These are phyloP conservation scores for Heteromyza rotundicornis DNA, from an alignment of 2,888 invertebrate species.

Conservation along the genomic window DNA sequence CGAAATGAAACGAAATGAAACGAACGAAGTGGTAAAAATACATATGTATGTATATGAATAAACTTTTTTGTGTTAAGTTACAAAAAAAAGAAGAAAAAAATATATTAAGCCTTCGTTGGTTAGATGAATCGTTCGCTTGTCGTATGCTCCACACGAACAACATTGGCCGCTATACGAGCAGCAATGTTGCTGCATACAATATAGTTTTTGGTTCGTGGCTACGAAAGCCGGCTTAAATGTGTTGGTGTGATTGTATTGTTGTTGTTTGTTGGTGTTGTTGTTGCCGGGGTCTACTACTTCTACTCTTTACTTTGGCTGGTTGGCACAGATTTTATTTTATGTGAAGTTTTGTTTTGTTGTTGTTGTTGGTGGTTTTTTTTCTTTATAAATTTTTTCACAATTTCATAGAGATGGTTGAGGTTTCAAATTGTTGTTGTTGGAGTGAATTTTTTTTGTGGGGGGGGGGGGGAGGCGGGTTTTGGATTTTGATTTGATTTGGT, in stretches of 20 bases:
- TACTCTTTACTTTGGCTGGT: neutral
- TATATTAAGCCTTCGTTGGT: too few relatives aligned
- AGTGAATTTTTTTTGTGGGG: too few relatives aligned
- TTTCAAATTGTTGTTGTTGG: conserved; percentile 20
- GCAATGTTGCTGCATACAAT: conserved; percentile 8
- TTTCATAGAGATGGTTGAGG: conserved; percentile 5
- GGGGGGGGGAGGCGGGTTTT: too few relatives aligned
- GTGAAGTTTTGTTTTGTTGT: neutral
- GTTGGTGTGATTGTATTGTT: neutral
- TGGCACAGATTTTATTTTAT: conserved; percentile 1
- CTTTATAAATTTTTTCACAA: conserved; percentile 19
- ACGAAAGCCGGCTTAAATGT: neutral
- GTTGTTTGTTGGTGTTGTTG: neutral
- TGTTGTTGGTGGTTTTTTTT: neutral
- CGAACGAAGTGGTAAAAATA: too few relatives aligned
- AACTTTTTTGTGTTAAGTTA: too few relatives aligned
- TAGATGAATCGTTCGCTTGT: too few relatives aligned
- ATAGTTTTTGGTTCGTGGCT: neutral
- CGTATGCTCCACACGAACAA: too few relatives aligned
- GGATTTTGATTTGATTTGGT: neutral
- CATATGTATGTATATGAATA: too few relatives aligned
- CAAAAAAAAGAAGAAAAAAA: too few relatives aligned
- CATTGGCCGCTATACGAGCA: conserved; percentile 8
- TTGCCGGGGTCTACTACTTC: neutral
- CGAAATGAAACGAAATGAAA: conserved; percentile 4